A percentile compares a stretch with the other conserved stretches of the same genome.
Evolutionary conservation across 2,113 vertebrate genomes (phyloP).

Genomic region (Spea multiplicata): DNA sequence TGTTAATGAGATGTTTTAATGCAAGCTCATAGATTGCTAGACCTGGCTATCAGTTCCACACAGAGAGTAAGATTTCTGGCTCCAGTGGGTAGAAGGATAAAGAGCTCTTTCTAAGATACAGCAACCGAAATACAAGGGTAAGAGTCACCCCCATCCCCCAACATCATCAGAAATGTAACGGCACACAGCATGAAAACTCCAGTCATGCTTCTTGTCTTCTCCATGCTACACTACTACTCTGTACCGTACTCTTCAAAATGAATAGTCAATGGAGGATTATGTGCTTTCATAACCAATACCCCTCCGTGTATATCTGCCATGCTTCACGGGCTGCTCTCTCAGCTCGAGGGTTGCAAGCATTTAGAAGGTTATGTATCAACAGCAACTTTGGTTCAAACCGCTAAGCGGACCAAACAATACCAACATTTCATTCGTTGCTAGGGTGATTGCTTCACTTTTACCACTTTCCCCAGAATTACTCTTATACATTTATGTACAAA

Average conservation of each 20-base stretch:
- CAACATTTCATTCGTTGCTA: too few species aligned
- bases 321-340: too few species aligned
- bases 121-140: conserved; percentile 58
- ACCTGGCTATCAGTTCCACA: conserved; percentile 50
- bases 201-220: conserved; percentile 59
- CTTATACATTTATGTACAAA: too few species aligned
- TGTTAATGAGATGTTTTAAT: conserved; percentile 37
- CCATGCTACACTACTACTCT: conserved; percentile 51
- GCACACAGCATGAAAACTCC: conserved; percentile 58
- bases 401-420: too few species aligned
- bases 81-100: conserved; percentile 58
- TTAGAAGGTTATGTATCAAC: too few species aligned
- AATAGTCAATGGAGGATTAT: conserved; percentile 53
- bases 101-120: conserved; percentile 58
- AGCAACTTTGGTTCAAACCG: too few species aligned
- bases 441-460: too few species aligned
- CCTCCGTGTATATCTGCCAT: background rate
- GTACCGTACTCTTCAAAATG: conserved; percentile 53
- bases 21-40: conserved; percentile 28
- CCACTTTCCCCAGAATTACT: too few species aligned
- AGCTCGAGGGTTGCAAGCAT: too few species aligned
- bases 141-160: conserved; percentile 53
- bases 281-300: background rate
- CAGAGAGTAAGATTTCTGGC: conserved; percentile 58
- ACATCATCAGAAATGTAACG: conserved; percentile 54